phyloP scores from a whole-genome alignment of 2,113 vertebrate species.

The Hiodon alosoides region DNA sequence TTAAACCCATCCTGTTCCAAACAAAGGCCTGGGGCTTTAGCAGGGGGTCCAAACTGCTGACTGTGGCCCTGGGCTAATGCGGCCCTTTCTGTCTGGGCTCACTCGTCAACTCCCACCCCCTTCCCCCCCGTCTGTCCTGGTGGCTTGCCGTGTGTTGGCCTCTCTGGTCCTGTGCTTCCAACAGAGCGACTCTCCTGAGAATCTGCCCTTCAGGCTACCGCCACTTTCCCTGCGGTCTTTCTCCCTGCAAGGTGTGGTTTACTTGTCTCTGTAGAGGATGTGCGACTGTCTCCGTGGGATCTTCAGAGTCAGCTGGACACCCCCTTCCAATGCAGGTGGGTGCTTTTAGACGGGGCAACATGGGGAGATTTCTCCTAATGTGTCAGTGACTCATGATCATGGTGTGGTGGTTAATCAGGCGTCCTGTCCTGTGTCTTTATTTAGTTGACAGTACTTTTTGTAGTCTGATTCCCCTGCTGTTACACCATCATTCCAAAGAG shows the following conservation, averaged over 20 bases:
- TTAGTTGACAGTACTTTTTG: neutral
- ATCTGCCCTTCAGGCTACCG: neutral
- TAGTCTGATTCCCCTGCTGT: neutral
- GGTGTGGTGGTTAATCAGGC: no score
- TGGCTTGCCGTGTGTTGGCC: neutral
- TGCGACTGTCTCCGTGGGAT: conserved; percentile 70
- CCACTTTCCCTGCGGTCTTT: neutral
- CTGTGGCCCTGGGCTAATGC: conserved; percentile 54
- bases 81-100: conserved; percentile 50
- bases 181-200: neutral
- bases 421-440: no score
- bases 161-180: neutral
- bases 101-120: conserved; percentile 35
- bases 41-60: conserved; percentile 65
- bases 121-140: neutral
- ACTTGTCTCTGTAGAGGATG: conserved; percentile 53
- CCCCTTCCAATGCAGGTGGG: conserved; percentile 59
- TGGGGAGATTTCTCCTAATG: neutral
- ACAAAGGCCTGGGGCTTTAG: conserved; percentile 62
- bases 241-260: neutral
- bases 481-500: neutral
- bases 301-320: conserved; percentile 67
- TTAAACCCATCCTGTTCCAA: conserved; percentile 53
- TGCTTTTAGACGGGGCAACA: neutral
- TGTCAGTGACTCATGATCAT: no score